Evolutionary conservation across 2,797 vertebrate genomes (phyloP), one percentile per base, ranked within the genome.

Genomic region (Phalloptychus januarius): DNA sequence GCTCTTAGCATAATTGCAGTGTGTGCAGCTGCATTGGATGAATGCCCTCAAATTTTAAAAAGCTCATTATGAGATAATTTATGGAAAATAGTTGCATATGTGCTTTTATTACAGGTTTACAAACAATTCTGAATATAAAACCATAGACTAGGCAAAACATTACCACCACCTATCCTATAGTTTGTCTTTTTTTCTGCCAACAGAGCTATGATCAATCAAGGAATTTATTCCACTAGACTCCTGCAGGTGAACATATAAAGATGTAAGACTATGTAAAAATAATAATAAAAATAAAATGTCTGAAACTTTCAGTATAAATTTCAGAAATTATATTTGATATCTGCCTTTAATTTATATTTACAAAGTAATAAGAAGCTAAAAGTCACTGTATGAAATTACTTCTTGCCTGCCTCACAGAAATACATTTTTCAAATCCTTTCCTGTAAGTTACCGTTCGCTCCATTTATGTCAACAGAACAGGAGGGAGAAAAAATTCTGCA

Each of bases 391-490:
- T 52, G 16, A 70, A 31, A 36, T 38, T 52, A 10, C 38, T 2
- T 36, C 42, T 52, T 58, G 40, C 20, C 45, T 44, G 38, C 12
- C 12, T 33, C 15, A 45, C 1, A 7, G 23, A 61, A 12, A 4
- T 2, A 58, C 2, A 15, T 42, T 42, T 69, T 72, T 71, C 4
- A 6, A 15, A 31, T 31, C 13, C 38, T 44, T 76, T 33, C 31
- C 4, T 33, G 13, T 71, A n/a, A 72, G 38, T 72, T 11, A 15
- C 40, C 44, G 33, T 79, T 78, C n/a, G 25, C 54, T 71, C 52
- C 42, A 74, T 74, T 77, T 74, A 72, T 58, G 36, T 75, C 25
- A 69, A 45, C 50, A 61, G n/a, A 71, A 33, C 4, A 46, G 7
- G 20, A 45, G 28, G 8, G 13, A 8, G n/a, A 42, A 46, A 71